Conservation (phyloP, 2,888 invertebrate genomes). For the Tipula unca region DNA sequence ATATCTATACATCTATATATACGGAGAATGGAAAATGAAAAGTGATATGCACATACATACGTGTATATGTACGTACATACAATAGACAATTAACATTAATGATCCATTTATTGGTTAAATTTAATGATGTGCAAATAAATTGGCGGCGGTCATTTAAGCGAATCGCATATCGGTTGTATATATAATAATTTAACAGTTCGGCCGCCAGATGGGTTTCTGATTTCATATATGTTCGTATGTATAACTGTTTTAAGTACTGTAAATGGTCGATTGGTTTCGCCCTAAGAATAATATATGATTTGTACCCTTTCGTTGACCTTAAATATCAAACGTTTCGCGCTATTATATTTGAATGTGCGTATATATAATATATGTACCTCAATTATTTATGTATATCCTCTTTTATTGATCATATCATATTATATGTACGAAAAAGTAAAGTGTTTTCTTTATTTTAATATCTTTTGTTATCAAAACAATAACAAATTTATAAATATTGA, state of each 20-base stretch:
- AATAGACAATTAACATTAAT: neutral
- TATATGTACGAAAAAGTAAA: neutral
- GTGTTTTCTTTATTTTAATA: neutral
- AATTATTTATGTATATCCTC: neutral
- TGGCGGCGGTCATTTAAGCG: neutral
- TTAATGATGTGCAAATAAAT: neutral
- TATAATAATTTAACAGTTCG: no score
- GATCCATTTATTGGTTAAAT: neutral
- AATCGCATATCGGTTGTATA: neutral
- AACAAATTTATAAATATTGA: neutral
- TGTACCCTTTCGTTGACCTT: neutral
- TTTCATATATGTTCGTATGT: no score
- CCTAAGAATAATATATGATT: no score
- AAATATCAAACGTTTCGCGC: neutral
- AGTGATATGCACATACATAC: no score
- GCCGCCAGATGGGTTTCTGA: no score
- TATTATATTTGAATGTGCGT: neutral
- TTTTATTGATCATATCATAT: neutral
- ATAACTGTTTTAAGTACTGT: no score
- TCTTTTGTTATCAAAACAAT: slow-evolving; percentile 1
- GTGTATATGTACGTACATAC: neutral
- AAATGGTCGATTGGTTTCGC: no score
- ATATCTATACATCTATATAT: no score
- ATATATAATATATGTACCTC: neutral
- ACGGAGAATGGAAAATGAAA: no score